Base-by-base conservation (phyloP, 2,888 invertebrate species). In the Cacoxenus indagator region DNA sequence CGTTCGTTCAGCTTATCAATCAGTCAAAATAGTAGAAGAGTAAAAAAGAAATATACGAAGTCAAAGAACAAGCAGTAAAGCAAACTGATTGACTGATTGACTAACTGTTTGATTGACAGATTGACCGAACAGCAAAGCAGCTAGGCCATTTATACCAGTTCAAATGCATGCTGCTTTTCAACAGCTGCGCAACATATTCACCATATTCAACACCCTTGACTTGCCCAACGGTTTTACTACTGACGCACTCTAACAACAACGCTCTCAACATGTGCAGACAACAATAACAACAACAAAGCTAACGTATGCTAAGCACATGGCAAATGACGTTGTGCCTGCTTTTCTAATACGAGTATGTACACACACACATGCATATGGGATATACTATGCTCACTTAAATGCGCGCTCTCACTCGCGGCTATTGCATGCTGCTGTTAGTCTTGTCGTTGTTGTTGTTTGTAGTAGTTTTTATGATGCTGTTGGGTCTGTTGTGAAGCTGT, bases 1-100 rank as follows among this genome's bases (percentile, higher is more conserved):
- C 24, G 43, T 29, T n/a, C n/a, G n/a, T n/a, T 22, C 45, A 62
- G 22, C n/a, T 14, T 43, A 43, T 62, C 45, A 62, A 62, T 62
- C 61, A 45, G n/a, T 24, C 29, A 59, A 17, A 51, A 51, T 9
- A 17, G 8, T 51, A 6, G 48, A 51, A 17, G n/a, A 3, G n/a
- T 6, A 6, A 51, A 51, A 19, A 5, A 22, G 48, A 17, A 51
- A 19, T 5, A 48, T n/a, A 3, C n/a, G 48, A 4, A 22, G 19
- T 9, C 17, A 3, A 1, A n/a, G 48, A 4, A 48, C 17, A 6
- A 51, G 48, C 19, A 51, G 48, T 1, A 51, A 6, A 37, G 37
- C 43, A 61, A 51, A 37, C 37, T 19, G 37, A 37, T 27, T 55
- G 55, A 26, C 24, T 19, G 55, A 55, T n/a, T 14, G 4, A 55